Percentiles rank a stretch among this genome's conserved stretches.
phyloP scores from a whole-genome alignment of 2,113 vertebrate genomes.

The Syngnathus scovelli region DNA sequence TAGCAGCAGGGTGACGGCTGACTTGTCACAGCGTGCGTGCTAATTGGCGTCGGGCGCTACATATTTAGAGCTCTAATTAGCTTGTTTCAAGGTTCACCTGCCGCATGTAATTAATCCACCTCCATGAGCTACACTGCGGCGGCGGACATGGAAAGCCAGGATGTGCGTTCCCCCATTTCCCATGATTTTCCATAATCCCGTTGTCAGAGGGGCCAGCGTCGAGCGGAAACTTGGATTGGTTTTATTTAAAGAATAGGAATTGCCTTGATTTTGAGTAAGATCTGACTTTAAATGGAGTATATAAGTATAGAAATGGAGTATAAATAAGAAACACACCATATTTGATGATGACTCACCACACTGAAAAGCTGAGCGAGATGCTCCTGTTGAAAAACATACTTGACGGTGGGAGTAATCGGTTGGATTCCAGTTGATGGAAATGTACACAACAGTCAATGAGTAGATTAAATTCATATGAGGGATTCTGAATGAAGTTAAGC shows the following conservation, averaged over 20 bases:
- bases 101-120: slow-evolving; percentile 44
- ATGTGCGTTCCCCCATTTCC: background rate
- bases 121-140: background rate
- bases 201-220: background rate
- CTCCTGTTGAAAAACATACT: too few species aligned
- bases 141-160: background rate
- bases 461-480: background rate
- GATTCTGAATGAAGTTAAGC: background rate
- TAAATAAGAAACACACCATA: too few species aligned
- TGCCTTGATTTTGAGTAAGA: background rate
- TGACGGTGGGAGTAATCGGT: too few species aligned
- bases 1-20: slow-evolving; percentile 45
- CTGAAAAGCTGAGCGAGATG: too few species aligned
- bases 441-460: background rate
- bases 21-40: slow-evolving; percentile 45
- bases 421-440: background rate
- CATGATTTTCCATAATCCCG: background rate
- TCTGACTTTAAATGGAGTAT: background rate
- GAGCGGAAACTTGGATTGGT: background rate
- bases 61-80: slow-evolving; percentile 68
- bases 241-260: background rate
- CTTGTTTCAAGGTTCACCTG: slow-evolving; percentile 58
- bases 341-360: too few species aligned
- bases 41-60: slow-evolving; percentile 59
- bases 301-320: too few species aligned